Base-by-base conservation (phyloP, 1,140 invertebrate species). In the Macrobrachium rosenbergii region DNA sequence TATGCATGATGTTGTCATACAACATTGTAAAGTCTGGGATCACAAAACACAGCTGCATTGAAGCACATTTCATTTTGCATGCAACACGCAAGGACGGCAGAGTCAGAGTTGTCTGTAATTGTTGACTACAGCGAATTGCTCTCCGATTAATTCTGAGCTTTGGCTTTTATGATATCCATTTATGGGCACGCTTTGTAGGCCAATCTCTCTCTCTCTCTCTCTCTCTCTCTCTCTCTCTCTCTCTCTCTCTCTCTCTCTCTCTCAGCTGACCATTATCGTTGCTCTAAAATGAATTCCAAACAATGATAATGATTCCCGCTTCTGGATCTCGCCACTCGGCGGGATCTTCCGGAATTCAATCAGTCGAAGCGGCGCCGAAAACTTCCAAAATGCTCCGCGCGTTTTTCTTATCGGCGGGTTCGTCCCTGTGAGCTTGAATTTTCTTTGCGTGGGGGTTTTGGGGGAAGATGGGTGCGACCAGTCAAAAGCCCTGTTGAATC, bases 331-430 rank as follows among this genome's bases (percentile, higher is more conserved):
- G 82, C 82, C 82, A 84, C 82, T 84, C 72, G 59, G 77, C 82
- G 82, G 81, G 73, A 82, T 82, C 67, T 82, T 73, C 73, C 77
- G 82, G 82, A 84, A 84, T 84, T 84, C 82, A 84, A 84, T 84
- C 82, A 84, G 82, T 77, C 82, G 60, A 43, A 69, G n/a, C 63
- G 63, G 62, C 45, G 14, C 72, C 59, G n/a, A 21, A 37, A 17
- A 63, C 23, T 69, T 64, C 67, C 62, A 37, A 43, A 64, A 12
- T 45, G 28, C 77, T 8, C 60, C 67, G 43, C 79, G 23, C 28
- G 37, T 19, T 67, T 43, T 64, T 43, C 58, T 81, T 64, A 64
- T 52, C 52, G 12, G 52, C 52, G 52, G 52, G 2, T 72, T 72
- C 69, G 21, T 28, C 37, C 21, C 6, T 72, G 12, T 72, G 19